Evolutionary conservation across 2,113 vertebrate genomes (phyloP).

Genomic region (Zosterops lateralis): DNA sequence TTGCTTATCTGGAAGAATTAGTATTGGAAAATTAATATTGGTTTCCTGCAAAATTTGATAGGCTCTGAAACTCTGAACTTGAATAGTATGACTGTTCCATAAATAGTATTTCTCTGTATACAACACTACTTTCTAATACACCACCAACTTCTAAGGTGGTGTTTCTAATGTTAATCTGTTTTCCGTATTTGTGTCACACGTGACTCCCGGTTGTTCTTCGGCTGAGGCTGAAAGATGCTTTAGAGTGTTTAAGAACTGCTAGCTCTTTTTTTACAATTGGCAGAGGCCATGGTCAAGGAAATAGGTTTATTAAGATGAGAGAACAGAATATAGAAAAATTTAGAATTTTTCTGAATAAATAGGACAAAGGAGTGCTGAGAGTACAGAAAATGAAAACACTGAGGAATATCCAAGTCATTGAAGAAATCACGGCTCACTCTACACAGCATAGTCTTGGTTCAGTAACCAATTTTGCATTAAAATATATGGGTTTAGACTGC

Average conservation of each 20-base stretch:
- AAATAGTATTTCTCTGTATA: not conserved
- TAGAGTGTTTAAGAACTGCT: not conserved
- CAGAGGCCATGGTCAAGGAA: not conserved
- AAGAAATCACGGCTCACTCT: not conserved
- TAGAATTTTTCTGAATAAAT: not conserved
- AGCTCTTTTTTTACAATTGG: not conserved
- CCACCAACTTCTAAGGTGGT: not conserved
- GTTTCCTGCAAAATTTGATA: not conserved
- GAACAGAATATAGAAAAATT: not conserved
- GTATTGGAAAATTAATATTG: not conserved
- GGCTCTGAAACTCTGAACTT: not conserved
- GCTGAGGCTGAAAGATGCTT: not conserved
- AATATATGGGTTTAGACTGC: not conserved
- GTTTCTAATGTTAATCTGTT: not conserved
- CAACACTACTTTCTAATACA: not conserved
- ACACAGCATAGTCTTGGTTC: not conserved
- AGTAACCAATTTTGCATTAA: not conserved
- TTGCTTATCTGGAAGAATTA: not conserved
- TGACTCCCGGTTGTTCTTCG: not conserved
- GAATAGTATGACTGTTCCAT: not conserved
- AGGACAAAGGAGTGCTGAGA: not conserved
- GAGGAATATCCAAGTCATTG: not conserved
- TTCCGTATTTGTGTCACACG: accelerated
- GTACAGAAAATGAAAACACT: not conserved
- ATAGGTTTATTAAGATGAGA: not conserved